phyloP scores from a whole-genome alignment of 2,888 invertebrate genomes.

The Coenonympha arcania region DNA sequence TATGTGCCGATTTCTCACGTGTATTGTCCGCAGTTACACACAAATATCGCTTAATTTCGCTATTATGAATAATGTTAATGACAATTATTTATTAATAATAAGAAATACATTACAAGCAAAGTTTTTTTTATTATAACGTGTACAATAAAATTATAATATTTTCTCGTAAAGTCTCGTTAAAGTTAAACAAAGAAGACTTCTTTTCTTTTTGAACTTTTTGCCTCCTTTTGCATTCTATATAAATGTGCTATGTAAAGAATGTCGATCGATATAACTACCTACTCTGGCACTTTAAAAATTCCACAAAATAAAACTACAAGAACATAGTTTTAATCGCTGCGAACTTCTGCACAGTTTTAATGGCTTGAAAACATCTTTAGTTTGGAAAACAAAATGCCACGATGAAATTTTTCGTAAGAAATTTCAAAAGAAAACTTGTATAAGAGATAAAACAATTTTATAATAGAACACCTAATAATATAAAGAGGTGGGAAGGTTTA shows the following conservation, averaged over 20 bases:
- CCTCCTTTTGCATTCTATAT: background rate
- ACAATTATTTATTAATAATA: slow-evolving; percentile 1
- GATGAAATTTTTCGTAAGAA: slow-evolving; percentile 7
- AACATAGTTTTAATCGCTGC: slow-evolving; percentile 11
- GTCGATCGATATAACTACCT: slow-evolving; percentile 12
- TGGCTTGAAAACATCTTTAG: slow-evolving; percentile 17
- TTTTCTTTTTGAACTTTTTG: too few species aligned
- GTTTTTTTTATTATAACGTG: too few species aligned
- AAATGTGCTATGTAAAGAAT: background rate
- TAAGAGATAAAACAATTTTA: slow-evolving; percentile 3
- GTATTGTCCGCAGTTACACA: background rate
- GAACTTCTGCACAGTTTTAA: slow-evolving; percentile 14
- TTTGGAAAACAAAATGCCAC: slow-evolving; percentile 9
- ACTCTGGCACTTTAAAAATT: background rate
- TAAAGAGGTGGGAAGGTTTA: slow-evolving; percentile 10
- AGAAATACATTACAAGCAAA: background rate
- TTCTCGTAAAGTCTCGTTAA: too few species aligned
- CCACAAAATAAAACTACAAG: slow-evolving; percentile 11
- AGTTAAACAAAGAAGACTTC: too few species aligned
- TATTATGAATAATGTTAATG: too few species aligned
- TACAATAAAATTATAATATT: too few species aligned
- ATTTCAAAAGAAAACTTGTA: background rate
- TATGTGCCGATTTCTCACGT: background rate
- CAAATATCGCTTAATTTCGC: background rate
- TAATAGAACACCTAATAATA: slow-evolving; percentile 7